Percentiles rank a stretch among this genome's conserved stretches.
These are phyloP conservation scores for Rhagologus leucostigma DNA, from an alignment of 2,113 vertebrate species.

Conservation along the genomic window DNA sequence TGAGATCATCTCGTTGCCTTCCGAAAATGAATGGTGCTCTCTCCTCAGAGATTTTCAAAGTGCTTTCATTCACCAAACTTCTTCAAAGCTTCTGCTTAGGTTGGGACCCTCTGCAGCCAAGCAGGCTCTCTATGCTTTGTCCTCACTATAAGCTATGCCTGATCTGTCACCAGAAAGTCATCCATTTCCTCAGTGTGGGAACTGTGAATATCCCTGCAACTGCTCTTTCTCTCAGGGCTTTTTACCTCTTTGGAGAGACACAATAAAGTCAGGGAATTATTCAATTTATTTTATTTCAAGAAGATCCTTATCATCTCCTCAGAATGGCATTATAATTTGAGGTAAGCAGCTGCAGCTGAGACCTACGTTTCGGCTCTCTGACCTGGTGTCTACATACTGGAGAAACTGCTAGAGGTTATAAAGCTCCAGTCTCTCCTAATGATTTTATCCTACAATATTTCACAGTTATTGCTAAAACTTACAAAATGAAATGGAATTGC, in stretches of 20 bases:
- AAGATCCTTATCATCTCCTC: background rate
- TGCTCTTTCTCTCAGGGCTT: background rate
- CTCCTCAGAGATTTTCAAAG: background rate
- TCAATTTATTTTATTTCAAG: background rate
- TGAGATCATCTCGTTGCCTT: background rate
- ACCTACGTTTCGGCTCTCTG: background rate
- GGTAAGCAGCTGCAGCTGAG: background rate
- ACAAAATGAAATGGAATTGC: background rate
- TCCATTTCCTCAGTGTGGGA: background rate
- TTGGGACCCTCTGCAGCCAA: accelerated
- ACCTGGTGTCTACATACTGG: background rate
- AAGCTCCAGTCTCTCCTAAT: background rate
- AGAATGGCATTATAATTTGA: background rate
- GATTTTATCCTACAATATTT: constrained; percentile 15
- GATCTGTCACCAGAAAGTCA: background rate
- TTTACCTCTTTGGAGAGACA: background rate
- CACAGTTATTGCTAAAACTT: background rate
- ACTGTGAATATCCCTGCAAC: background rate
- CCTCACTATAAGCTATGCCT: background rate
- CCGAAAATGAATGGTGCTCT: background rate
- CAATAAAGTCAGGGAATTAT: background rate
- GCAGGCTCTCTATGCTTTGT: background rate
- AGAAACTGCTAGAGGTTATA: background rate
- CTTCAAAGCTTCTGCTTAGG: background rate
- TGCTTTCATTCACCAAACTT: background rate